Evolutionary conservation across 2,888 invertebrate species (phyloP).

Genomic region (Spodoptera picta): DNA sequence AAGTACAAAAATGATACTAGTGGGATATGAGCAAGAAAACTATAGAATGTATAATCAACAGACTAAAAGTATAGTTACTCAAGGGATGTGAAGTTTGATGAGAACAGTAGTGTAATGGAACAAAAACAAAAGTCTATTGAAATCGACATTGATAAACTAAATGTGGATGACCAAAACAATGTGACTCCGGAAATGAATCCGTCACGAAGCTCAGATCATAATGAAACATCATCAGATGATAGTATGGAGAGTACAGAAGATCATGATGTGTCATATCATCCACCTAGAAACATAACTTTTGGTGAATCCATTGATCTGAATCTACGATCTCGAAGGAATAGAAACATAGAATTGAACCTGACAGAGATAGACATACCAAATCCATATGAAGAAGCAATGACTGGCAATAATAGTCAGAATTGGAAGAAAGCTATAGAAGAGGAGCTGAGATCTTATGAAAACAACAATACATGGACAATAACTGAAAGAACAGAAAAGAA

Average conservation of each 20-base stretch:
- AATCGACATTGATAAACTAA: conserved; percentile 22
- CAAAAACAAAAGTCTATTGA: conserved; percentile 31
- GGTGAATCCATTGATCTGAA: conserved; percentile 14
- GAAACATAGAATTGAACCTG: conserved; percentile 48
- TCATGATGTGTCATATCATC: conserved; percentile 49
- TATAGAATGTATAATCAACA: too few species aligned
- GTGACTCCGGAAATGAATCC: too few species aligned
- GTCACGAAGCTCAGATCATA: not conserved
- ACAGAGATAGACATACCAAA: conserved; percentile 41
- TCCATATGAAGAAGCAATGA: conserved; percentile 55
- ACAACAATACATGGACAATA: too few species aligned
- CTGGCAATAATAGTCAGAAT: too few species aligned
- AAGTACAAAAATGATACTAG: too few species aligned
- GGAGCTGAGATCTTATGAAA: too few species aligned
- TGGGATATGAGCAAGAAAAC: too few species aligned
- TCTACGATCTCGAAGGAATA: conserved; percentile 49
- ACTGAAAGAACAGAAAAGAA: too few species aligned
- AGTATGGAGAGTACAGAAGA: conserved; percentile 38
- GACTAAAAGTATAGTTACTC: too few species aligned
- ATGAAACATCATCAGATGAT: conserved; percentile 17
- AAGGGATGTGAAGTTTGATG: too few species aligned
- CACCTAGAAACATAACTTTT: conserved; percentile 33
- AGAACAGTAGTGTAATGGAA: conserved; percentile 32
- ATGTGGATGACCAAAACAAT: not conserved
- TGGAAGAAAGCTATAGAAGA: too few species aligned